Percentiles rank a stretch among this genome's conserved stretches.
These are phyloP conservation scores for Tiliacea aurago DNA, from an alignment of 2,888 invertebrate species.

Conservation along the genomic window DNA sequence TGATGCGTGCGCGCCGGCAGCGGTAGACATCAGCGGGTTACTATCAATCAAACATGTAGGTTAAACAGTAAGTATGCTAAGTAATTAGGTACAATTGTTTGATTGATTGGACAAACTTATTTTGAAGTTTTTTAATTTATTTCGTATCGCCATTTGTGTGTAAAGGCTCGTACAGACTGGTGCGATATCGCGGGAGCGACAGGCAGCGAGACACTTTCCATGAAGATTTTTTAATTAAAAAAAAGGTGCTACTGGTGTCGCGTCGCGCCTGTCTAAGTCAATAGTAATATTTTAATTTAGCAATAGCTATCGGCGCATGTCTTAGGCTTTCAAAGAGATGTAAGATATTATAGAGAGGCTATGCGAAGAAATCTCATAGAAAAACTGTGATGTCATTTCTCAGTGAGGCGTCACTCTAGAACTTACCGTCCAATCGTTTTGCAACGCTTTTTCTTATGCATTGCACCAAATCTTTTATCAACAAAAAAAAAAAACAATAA, in stretches of 20 bases:
- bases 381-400: no score
- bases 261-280: background rate
- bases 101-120: background rate
- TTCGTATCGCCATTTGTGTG: background rate
- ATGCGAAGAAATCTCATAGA: no score
- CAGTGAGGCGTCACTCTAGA: no score
- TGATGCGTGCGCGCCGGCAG: conserved; percentile 7
- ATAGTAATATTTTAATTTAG: background rate
- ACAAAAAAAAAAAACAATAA: background rate
- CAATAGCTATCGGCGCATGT: background rate
- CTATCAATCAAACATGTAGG: background rate
- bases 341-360: no score
- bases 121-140: background rate
- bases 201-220: no score
- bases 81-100: background rate
- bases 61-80: background rate
- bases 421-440: no score
- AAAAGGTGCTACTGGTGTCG: no score
- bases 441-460: background rate
- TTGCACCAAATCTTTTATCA: background rate
- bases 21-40: conserved; percentile 10
- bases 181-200: no score
- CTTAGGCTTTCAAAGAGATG: no score
- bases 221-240: no score
- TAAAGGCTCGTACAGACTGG: no score